Conservation (phyloP, 2,113 vertebrate genomes). For the Gobio gobio region DNA sequence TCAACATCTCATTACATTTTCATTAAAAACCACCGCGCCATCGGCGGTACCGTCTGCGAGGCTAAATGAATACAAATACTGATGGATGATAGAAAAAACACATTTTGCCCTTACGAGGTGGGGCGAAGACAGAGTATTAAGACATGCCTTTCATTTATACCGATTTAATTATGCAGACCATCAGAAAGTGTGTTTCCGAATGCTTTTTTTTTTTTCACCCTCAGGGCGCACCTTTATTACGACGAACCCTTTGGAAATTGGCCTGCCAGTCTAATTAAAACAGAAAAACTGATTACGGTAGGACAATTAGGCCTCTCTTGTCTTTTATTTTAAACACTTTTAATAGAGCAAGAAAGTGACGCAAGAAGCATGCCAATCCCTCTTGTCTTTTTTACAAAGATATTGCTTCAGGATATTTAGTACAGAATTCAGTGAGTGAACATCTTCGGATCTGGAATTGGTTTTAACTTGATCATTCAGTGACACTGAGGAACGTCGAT, state of each 20-base stretch:
- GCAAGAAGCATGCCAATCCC: not conserved
- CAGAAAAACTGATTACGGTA: constrained; percentile 58
- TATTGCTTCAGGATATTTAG: not conserved
- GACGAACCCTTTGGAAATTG: constrained; percentile 34
- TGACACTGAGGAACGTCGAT: not conserved
- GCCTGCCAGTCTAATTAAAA: constrained; percentile 55
- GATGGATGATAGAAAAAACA: constrained; percentile 13
- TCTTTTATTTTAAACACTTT: constrained; percentile 17
- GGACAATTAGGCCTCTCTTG: constrained; percentile 49
- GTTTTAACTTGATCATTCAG: not conserved
- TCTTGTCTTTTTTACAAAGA: not conserved
- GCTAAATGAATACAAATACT: constrained; percentile 21
- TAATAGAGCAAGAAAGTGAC: not conserved
- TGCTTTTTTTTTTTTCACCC: constrained; percentile 14
- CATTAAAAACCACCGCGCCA: constrained; percentile 22
- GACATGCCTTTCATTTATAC: constrained; percentile 6
- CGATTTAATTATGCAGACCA: constrained; percentile 54
- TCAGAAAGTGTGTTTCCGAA: constrained; percentile 31
- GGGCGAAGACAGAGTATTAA: constrained; percentile 7
- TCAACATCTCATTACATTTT: constrained; percentile 41
- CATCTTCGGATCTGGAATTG: not conserved
- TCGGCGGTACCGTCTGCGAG: not conserved
- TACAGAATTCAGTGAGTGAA: not conserved
- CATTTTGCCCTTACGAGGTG: constrained; percentile 20
- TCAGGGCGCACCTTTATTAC: constrained; percentile 29